Percentiles rank a stretch among this genome's conserved stretches.
Evolutionary conservation across 1,140 invertebrate species (phyloP).

Genomic region (Zaprionus ghesquierei): DNA sequence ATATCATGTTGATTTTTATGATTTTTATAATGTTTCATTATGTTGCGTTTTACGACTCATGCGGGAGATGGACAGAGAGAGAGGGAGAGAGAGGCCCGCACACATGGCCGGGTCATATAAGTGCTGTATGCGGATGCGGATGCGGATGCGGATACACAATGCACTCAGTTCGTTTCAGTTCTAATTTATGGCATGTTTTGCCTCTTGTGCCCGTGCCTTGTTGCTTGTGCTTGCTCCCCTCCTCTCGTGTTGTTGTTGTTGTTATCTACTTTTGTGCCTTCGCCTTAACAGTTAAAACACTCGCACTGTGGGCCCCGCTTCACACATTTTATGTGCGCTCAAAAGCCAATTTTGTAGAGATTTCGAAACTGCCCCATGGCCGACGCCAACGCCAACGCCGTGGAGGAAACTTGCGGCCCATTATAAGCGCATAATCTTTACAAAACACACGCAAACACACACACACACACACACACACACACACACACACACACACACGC

Average conservation of each 20-base stretch:
- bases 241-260: conserved; percentile 31
- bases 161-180: conserved; percentile 67
- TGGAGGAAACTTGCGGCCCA: conserved; percentile 70
- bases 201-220: conserved; percentile 17
- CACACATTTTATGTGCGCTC: conserved; percentile 78
- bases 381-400: too few relatives aligned
- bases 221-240: conserved; percentile 10
- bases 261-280: conserved; percentile 59
- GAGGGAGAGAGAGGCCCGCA: neutral
- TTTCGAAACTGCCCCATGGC: conserved; percentile 53
- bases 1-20: conserved; percentile 81
- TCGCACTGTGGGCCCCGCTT: conserved; percentile 50
- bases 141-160: conserved; percentile 39
- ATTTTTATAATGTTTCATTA: conserved; percentile 81
- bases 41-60: conserved; percentile 75
- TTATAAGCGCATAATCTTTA: conserved; percentile 80
- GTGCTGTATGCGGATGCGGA: conserved; percentile 10
- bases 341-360: conserved; percentile 80
- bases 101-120: conserved; percentile 39
- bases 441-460: conserved; percentile 54
- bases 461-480: conserved; percentile 20
- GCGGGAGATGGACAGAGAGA: conserved; percentile 33
- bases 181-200: conserved; percentile 66
- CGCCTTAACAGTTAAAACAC: conserved; percentile 67
- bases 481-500: neutral